phyloP scores from a whole-genome alignment of 30 jellyfish, hydroid and myxozoan species.

The Aurelia aurita region DNA sequence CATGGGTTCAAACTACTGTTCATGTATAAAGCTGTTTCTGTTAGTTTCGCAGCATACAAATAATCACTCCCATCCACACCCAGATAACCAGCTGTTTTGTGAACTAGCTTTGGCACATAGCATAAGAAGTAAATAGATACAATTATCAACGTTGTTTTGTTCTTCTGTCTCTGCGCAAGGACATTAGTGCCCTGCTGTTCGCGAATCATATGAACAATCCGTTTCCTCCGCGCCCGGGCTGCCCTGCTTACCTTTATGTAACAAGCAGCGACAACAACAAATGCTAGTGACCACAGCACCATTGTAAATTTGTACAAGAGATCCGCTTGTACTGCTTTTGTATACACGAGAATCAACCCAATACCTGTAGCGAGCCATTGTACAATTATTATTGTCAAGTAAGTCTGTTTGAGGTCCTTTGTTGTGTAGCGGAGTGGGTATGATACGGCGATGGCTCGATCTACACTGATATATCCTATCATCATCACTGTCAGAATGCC shows the following conservation, averaged over 20 bases:
- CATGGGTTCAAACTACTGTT: constrained; percentile 21
- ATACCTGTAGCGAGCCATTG: too few species aligned
- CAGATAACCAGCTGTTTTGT: not conserved
- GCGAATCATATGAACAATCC: too few species aligned
- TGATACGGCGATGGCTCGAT: not conserved
- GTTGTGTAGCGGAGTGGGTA: constrained; percentile 17
- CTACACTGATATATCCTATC: constrained; percentile 3
- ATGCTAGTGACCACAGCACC: too few species aligned
- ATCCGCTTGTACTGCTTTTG: too few species aligned
- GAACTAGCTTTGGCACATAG: constrained; percentile 5
- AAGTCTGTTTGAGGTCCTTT: not conserved
- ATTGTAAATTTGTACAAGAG: too few species aligned
- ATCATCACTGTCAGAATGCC: not conserved
- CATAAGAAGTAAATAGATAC: not conserved
- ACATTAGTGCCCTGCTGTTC: too few species aligned
- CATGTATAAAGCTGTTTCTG: constrained; percentile 1
- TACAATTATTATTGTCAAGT: not conserved
- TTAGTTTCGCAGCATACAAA: constrained; percentile 5
- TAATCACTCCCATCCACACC: constrained; percentile 6
- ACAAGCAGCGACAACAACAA: too few species aligned
- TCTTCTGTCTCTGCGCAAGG: too few species aligned
- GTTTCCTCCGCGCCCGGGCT: too few species aligned
- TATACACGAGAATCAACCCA: too few species aligned
- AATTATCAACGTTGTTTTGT: constrained; percentile 1
- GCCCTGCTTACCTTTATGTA: too few species aligned